Evolutionary conservation across 2,113 vertebrate species (phyloP).

Genomic region (Murina feae): DNA sequence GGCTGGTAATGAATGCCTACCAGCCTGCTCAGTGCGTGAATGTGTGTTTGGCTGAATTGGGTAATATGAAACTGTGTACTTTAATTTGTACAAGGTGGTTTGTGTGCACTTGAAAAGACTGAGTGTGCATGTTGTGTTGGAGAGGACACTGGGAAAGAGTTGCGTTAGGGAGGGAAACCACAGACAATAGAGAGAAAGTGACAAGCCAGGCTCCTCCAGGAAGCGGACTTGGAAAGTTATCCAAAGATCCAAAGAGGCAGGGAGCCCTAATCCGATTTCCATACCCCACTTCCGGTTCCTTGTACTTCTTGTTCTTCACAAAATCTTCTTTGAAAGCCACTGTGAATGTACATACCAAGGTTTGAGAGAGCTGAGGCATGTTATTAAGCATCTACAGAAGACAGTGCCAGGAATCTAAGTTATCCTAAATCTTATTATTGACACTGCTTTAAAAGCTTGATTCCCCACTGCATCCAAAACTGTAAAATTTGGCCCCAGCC

Average conservation of each 20-base stretch:
- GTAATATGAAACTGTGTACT: not conserved
- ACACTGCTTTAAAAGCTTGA: not conserved
- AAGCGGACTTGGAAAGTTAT: not conserved
- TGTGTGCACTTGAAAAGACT: not conserved
- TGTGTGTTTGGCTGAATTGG: not conserved
- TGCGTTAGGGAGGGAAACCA: not conserved
- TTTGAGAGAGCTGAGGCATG: not conserved
- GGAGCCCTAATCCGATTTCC: not conserved
- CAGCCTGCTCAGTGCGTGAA: not conserved
- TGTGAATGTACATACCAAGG: not conserved
- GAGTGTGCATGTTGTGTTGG: not conserved
- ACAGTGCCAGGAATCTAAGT: not conserved
- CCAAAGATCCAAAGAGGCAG: not conserved
- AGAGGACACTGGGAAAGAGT: not conserved
- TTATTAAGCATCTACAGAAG: not conserved
- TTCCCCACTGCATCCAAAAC: not conserved
- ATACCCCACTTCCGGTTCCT: not conserved
- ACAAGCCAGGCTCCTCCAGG: not conserved
- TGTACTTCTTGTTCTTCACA: not conserved
- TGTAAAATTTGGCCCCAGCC: not conserved
- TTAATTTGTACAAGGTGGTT: not conserved
- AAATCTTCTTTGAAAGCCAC: conserved; percentile 5
- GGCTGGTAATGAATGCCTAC: not conserved
- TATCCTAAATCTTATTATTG: not conserved
- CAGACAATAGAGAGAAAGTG: not conserved